Evolutionary conservation across 2,888 invertebrate genomes (phyloP).

Genomic region (Drosophila parthenogenetica): DNA sequence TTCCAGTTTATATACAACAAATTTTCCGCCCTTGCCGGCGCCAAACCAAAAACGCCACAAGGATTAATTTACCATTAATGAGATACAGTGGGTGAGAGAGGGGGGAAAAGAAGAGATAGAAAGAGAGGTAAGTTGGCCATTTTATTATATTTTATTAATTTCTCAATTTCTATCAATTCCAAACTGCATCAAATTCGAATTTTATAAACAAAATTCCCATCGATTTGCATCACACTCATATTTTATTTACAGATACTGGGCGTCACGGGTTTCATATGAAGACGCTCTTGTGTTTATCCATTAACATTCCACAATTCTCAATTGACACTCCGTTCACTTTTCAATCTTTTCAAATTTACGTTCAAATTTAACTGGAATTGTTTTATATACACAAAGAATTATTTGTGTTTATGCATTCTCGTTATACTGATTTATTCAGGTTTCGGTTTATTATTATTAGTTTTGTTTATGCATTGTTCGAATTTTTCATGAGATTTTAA

Average conservation of each 20-base stretch:
- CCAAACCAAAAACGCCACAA: slow-evolving; percentile 47
- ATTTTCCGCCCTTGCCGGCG: slow-evolving; percentile 57
- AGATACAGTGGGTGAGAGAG: no score
- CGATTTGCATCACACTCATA: slow-evolving; percentile 9
- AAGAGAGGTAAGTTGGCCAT: not conserved
- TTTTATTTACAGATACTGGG: slow-evolving; percentile 13
- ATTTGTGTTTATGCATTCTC: not conserved
- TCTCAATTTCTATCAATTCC: not conserved
- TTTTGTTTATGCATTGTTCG: not conserved
- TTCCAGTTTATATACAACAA: slow-evolving; percentile 28
- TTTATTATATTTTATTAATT: not conserved
- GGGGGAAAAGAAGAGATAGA: no score
- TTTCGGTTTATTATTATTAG: slow-evolving; percentile 2
- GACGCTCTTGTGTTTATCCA: not conserved
- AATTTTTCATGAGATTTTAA: slow-evolving; percentile 4
- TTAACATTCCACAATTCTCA: slow-evolving; percentile 3
- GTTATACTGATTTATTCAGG: not conserved
- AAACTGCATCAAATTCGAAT: no score
- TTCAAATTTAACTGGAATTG: not conserved
- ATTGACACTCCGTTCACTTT: not conserved
- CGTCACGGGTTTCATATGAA: slow-evolving; percentile 5
- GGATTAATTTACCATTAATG: slow-evolving; percentile 2
- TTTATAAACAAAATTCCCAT: not conserved
- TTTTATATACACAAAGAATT: not conserved
- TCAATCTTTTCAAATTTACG: not conserved